Evolutionary conservation across 2,797 vertebrate species (phyloP), one percentile per base, ranked within the genome.

Genomic region (Ceyx erithaca): DNA sequence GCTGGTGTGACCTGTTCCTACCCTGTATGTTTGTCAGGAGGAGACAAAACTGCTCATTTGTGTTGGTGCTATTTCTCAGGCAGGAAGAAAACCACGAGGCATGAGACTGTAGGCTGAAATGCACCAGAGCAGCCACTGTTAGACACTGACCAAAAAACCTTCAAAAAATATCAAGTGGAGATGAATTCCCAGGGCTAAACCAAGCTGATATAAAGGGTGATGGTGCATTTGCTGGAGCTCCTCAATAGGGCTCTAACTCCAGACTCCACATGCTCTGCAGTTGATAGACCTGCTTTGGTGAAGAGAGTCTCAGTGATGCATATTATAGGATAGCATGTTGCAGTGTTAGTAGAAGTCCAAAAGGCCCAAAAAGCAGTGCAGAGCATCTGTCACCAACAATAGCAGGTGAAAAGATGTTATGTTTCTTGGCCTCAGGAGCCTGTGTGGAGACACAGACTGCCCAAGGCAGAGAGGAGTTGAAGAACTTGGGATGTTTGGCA

Each of bases 401-500:
- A 73, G 22, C 4, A 4, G 5, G 21, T 61, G 62, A 30, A 59
- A 78, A 73, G 14, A 37, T 80, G 18, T 6, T 66, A 16, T 26
- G 46, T 81, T 79, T 76, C 43, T 43, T 88, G 46, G 37, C n/a
- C 31, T 6, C 43, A 57, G 28, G 19, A 80, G 15, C 46, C 19
- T 49, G 3, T 31, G 18, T 45, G 75, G 37, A 79, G 48, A 10
- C 45, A 48, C 40, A 76, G 55, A 17, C 4, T 26, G 72, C 43
- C 55, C 57, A 57, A 30, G 54, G 19, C 46, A 23, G 52, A 55
- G 22, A 4, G 23, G n/a, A 58, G n/a, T 3, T 57, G 31, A 41
- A 78, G 26, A 90, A 41, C 18, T 54, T 0, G 0, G 12, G 17
- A 33, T 41, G 6, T 43, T 25, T 26, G 61, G 23, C 1, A 3